Conservation (phyloP, 2,113 vertebrate species). For the Sceloporus undulatus region DNA sequence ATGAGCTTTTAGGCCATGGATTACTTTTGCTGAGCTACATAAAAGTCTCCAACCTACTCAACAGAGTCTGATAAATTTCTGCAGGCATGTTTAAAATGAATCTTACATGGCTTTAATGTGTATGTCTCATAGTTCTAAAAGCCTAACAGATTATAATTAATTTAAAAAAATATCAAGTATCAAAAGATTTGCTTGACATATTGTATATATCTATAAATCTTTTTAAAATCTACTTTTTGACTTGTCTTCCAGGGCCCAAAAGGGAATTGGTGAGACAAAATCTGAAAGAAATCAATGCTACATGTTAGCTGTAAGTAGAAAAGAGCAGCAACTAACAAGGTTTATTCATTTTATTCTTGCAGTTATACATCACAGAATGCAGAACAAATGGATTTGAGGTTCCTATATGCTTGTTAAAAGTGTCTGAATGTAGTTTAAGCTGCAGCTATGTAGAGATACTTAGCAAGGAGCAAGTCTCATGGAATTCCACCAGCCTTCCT, state of each 20-base stretch:
- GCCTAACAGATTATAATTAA: background rate
- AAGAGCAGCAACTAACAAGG: background rate
- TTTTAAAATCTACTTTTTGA: slow-evolving; percentile 32
- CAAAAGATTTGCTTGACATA: slow-evolving; percentile 28
- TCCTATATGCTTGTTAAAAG: background rate
- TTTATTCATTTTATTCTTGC: background rate
- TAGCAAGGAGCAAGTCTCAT: background rate
- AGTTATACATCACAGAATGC: background rate
- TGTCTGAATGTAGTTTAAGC: background rate
- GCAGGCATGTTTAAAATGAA: slow-evolving; percentile 3
- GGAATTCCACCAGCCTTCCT: background rate
- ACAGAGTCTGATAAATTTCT: slow-evolving; percentile 26
- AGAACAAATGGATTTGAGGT: background rate
- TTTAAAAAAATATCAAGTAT: background rate
- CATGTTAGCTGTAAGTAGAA: background rate
- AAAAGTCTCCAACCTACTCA: slow-evolving; percentile 31
- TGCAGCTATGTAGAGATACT: background rate
- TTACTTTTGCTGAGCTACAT: slow-evolving; percentile 19
- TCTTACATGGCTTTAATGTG: slow-evolving; percentile 33
- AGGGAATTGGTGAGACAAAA: slow-evolving; percentile 19
- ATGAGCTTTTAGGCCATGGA: slow-evolving; percentile 14
- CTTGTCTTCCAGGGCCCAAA: slow-evolving; percentile 28
- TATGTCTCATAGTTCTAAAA: slow-evolving; percentile 46
- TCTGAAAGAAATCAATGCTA: background rate
- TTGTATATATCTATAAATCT: background rate